Evolutionary conservation across 2,113 vertebrate genomes (phyloP).

Genomic region (Vidua macroura): DNA sequence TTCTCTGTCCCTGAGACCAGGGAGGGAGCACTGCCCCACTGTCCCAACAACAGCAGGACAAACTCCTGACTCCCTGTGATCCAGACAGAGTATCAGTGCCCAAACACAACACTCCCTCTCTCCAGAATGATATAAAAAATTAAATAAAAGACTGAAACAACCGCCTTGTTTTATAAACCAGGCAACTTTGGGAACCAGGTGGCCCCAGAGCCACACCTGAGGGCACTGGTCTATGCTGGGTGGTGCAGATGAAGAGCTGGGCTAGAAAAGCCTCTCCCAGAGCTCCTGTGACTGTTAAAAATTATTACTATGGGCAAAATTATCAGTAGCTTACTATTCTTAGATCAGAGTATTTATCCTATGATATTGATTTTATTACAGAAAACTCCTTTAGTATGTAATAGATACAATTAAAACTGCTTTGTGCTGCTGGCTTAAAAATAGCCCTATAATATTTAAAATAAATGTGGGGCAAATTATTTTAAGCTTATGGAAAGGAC

Average conservation of each 20-base stretch:
- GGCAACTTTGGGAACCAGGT: neutral
- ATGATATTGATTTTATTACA: slow-evolving; percentile 17
- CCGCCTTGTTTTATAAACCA: neutral
- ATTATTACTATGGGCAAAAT: neutral
- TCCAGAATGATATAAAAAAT: neutral
- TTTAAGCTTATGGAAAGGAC: neutral
- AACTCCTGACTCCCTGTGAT: neutral
- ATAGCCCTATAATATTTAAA: neutral
- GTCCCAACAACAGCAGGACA: neutral
- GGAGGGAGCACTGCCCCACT: neutral
- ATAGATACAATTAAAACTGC: neutral
- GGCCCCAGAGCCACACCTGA: neutral
- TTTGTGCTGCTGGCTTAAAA: slow-evolving; percentile 2
- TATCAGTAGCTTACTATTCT: neutral
- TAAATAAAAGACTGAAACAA: neutral
- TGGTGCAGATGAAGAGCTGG: neutral
- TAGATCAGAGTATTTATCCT: slow-evolving; percentile 11
- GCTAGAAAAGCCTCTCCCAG: neutral
- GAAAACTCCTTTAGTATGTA: neutral
- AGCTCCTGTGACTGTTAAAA: neutral
- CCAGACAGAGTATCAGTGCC: neutral
- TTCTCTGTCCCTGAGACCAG: neutral
- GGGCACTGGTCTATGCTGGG: neutral
- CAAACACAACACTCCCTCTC: neutral
- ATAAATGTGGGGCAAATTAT: neutral